Evolutionary conservation across 2,888 invertebrate genomes (phyloP), one percentile per base, ranked within the genome.

Genomic region (Idaea straminata): DNA sequence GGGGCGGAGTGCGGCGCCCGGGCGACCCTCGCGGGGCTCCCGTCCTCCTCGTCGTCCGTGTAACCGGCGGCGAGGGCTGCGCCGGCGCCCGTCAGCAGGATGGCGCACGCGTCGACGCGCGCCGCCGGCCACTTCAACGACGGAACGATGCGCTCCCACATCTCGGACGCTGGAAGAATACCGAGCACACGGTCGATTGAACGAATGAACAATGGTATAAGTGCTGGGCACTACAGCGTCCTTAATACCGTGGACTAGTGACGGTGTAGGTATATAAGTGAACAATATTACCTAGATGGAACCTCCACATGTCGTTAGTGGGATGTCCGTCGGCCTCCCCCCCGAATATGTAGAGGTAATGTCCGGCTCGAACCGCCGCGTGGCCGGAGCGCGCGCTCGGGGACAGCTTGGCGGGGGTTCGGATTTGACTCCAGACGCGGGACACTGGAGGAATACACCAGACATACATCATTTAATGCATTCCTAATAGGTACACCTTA

Each of bases 261-360:
- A 7, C 57, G 57, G 5, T 57, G 58, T 58, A 58, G 58, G 58
- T 15, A 59, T 4, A 15, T 15, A 58, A 58, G 15, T 58, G 15
- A 57, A 36, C 6, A 4, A 15, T 3, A 25, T 70, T 70, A 96
- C 96, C 95, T 83, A 97, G 97, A 87, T 96, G 96, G 87, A 96
- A 97, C 84, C 96, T 94, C 97, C 97, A 97, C 61, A 97, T 92
- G 79, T 97, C 97, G 83, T 96, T 96, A 68, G 94, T 94, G 16
- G 95, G 91, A 76, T 95, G 94, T 0, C 96, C 96, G 70, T 93
- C 94, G 72, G 95, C 91, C 84, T 97, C 97, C 0, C 97, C 97
- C 5, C 97, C 97, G 86, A 97, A 96, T 67, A 97, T 92, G 73
- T 97, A 94, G 95, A 97, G 95, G 66, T 95, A 96, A 3, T 95